Conservation (phyloP, 2,113 vertebrate genomes). For the Psammodynastes pulverulentus region DNA sequence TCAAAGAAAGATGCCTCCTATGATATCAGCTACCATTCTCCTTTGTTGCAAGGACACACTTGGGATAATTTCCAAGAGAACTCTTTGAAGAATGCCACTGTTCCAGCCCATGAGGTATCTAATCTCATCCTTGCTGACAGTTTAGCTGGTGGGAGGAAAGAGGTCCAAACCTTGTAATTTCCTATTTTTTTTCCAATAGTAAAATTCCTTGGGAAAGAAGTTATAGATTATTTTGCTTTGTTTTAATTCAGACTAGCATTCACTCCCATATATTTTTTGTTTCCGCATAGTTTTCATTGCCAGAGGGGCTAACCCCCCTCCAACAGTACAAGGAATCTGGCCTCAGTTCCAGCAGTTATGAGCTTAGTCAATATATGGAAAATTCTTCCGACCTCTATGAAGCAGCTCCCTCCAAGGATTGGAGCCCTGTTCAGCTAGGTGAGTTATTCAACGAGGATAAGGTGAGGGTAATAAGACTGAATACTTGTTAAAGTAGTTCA, state of each 20-base stretch:
- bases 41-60: conserved; percentile 1
- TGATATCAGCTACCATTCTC: not conserved
- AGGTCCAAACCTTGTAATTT: not conserved
- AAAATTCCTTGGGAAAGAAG: not conserved
- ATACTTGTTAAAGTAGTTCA: not conserved
- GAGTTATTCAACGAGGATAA: not conserved
- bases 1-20: not conserved
- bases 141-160: not conserved
- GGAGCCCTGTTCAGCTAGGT: conserved; percentile 67
- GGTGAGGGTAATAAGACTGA: not conserved
- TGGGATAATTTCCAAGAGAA: not conserved
- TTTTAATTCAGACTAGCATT: not conserved
- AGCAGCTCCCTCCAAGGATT: not conserved
- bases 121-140: not conserved
- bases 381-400: conserved; percentile 47
- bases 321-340: conserved; percentile 78
- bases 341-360: conserved; percentile 82
- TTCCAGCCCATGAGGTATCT: conserved; percentile 60
- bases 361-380: conserved; percentile 85
- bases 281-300: conserved; percentile 7
- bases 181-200: not conserved
- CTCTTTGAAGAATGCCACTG: not conserved
- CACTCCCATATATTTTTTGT: not conserved
- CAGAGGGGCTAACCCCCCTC: conserved; percentile 66
- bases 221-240: not conserved